phyloP scores from a whole-genome alignment of 2,113 vertebrate species.

The Istiophorus platypterus region DNA sequence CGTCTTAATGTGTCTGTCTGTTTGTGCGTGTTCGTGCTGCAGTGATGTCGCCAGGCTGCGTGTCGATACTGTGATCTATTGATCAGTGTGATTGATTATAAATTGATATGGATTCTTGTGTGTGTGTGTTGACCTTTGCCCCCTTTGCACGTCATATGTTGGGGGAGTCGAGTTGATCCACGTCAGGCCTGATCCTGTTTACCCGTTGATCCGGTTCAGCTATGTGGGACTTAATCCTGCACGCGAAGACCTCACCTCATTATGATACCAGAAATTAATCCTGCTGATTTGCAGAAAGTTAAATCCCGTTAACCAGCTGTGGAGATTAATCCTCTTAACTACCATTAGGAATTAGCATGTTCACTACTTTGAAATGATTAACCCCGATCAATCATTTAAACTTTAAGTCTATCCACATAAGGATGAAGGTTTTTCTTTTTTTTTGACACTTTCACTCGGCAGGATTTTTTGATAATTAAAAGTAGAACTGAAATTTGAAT shows the following conservation, averaged over 20 bases:
- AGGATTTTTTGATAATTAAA: too few species aligned
- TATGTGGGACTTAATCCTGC: too few species aligned
- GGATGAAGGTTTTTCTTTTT: too few species aligned
- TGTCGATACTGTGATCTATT: background rate
- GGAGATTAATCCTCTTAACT: conserved; percentile 2
- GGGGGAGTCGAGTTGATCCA: background rate
- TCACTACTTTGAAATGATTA: background rate
- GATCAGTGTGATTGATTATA: conserved; percentile 4
- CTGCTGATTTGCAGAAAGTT: background rate
- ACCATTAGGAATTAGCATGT: background rate
- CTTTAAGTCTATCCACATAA: too few species aligned
- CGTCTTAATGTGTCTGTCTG: background rate
- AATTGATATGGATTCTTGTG: background rate
- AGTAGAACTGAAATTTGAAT: too few species aligned
- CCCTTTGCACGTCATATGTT: background rate
- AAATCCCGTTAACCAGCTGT: conserved; percentile 9
- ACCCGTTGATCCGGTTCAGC: too few species aligned
- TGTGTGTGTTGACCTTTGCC: conserved; percentile 11
- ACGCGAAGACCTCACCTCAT: too few species aligned
- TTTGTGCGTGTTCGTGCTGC: background rate
- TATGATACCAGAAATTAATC: too few species aligned
- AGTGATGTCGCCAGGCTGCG: background rate
- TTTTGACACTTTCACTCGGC: too few species aligned
- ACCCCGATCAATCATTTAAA: conserved; percentile 9
- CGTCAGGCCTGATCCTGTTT: background rate